Base-by-base conservation (phyloP, 2,113 vertebrate genomes). In the Syngnathus floridae region DNA sequence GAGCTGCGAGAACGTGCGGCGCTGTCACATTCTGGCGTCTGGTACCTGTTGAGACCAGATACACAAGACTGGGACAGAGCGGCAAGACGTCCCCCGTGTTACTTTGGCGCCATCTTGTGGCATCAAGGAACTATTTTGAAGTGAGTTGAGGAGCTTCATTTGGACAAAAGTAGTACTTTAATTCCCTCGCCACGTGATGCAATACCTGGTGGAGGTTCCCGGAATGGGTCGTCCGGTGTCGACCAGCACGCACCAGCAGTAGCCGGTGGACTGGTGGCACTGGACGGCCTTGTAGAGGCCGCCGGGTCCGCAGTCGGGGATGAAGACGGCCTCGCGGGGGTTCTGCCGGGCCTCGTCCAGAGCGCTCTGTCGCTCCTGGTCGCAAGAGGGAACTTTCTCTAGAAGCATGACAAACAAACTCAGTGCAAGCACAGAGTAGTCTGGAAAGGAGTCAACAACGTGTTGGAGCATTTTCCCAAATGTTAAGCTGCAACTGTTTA, bases 161-260 rank as follows among this genome's bases (percentile, higher is more conserved):
- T 48, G 14, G 14, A 14, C 45, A 17, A 48, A 48, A 48, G 13
- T 17, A 19, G 45, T 7, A 48, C 13, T 48, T 48, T 19, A 17
- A 13, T 14, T 13, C 45, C 5, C 45, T 48, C 11, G 40, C 26
- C 26, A 31, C 26, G 26, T 31, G 26, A 31, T 31, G 26, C 26
- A 31, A 31, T 91, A 98, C 97, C 96, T 92, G 49, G 95, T 95
- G 52, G 97, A 98, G 37, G 96, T 98, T 54, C 95, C 95, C 17
- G 96, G 96, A 69, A 99, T 91, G 1, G 97, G 97, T 8, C 97
- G 93, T 45, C 97, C 97, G 0, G 96, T 98, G 84, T 99, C 96
- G 78, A 96, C 93, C 69, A 95, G 84, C 59, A 99, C 97, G 70
- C 97, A 99, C 97, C 97, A 99, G 88, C 97, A 99, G 88, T 99